Conservation (phyloP, 2,888 invertebrate genomes). For the Ditula angustiorana region DNA sequence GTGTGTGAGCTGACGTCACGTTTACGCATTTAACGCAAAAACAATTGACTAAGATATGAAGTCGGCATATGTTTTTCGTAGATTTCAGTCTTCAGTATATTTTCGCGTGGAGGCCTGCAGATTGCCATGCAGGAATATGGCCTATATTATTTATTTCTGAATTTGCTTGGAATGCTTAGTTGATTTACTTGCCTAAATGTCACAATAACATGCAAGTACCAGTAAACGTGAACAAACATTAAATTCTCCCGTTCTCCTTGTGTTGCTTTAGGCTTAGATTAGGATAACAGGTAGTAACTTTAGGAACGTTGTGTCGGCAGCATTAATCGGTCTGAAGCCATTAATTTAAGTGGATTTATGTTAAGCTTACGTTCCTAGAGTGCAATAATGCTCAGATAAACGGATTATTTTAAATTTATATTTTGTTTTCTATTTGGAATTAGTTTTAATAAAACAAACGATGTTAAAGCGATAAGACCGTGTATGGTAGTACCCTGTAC, state of each 20-base stretch:
- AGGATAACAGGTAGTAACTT: constrained; percentile 3
- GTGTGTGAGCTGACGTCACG: constrained; percentile 2
- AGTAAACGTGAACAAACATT: not conserved
- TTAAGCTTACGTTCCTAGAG: not conserved
- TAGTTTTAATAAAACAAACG: too few relatives aligned
- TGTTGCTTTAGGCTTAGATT: constrained; percentile 12
- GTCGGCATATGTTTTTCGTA: too few relatives aligned
- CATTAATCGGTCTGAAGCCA: constrained; percentile 10
- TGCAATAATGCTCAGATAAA: constrained; percentile 6
- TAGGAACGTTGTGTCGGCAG: not conserved
- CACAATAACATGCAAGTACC: not conserved
- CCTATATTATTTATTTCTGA: too few relatives aligned
- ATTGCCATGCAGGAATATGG: too few relatives aligned
- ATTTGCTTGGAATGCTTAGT: not conserved
- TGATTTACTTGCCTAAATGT: not conserved
- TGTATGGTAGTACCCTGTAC: too few relatives aligned
- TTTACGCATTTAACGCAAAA: not conserved
- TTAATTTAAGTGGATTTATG: constrained; percentile 15
- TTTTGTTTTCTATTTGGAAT: not conserved
- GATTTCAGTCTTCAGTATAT: too few relatives aligned
- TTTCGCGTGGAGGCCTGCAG: too few relatives aligned
- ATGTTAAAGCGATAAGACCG: too few relatives aligned
- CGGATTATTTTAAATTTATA: not conserved
- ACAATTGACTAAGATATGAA: not conserved
- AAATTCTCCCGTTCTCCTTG: not conserved